Base-by-base conservation (phyloP, 2,888 invertebrate genomes). In the Tetragnatha montana region DNA sequence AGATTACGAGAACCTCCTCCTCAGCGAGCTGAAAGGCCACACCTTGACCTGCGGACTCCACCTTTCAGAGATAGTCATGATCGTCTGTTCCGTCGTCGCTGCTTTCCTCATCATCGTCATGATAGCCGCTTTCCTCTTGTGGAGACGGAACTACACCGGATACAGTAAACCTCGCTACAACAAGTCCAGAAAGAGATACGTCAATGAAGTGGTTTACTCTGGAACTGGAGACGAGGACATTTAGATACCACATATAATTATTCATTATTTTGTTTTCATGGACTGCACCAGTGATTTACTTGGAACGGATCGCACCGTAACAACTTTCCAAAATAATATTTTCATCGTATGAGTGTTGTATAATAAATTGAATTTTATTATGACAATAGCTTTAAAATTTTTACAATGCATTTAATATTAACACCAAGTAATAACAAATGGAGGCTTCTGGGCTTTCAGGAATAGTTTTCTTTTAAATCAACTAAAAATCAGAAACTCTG, bases 121-220 rank as follows among this genome's bases (percentile, higher is more conserved):
- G 69, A 82, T 90, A 7, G 71, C 87, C 0, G 81, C 89, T 8
- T 90, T 90, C 73, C n/a, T 90, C 6, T 8, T 90, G 7, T 90
- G 89, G 89, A 81, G 79, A 21, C 71, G 89, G 12, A 81, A 22
- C 47, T 90, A 90, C 21, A n/a, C 78, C 0, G 89, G 89, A 0
- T 90, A 87, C 87, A 82, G 68, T 1, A 81, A 82, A 22, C 86
- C 87, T 6, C 68, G 86, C 74, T 90, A 74, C 51, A 60, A 78
- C 69, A 22, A n/a, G 21, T 21, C 75, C 2, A 85, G 78, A 17
- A 89, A 85, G 35, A 80, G 75, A 22, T 50, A 86, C 17, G 76
- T 85, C 21, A 76, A 83, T 49, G 79, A 82, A 21, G 71, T 81
- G 17, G 85, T 81, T 12, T 85, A 85, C 21, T 35, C 19, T 6